Evolutionary conservation across 2,888 invertebrate genomes (phyloP).

Genomic region (Agrochola lota): DNA sequence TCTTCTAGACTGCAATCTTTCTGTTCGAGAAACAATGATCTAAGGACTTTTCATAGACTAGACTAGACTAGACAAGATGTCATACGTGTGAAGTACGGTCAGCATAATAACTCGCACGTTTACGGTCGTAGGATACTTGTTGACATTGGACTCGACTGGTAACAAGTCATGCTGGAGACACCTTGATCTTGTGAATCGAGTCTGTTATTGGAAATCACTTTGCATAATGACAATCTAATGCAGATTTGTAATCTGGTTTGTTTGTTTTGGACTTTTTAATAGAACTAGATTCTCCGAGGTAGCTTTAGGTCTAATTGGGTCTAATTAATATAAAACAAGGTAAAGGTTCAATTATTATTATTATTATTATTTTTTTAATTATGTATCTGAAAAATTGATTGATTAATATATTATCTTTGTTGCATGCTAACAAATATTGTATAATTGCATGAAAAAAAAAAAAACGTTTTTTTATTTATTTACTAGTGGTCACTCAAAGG

Average conservation of each 20-base stretch:
- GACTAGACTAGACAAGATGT: slow-evolving; percentile 41
- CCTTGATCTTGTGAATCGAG: slow-evolving; percentile 72
- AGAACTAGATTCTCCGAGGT: not conserved
- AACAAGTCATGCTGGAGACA: slow-evolving; percentile 38
- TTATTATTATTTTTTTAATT: too few species aligned
- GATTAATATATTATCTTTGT: too few species aligned
- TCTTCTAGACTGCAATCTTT: not conserved
- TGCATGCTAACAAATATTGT: too few species aligned
- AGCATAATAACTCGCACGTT: slow-evolving; percentile 34
- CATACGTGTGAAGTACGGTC: slow-evolving; percentile 41
- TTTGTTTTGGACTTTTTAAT: not conserved
- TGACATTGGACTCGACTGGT: slow-evolving; percentile 67
- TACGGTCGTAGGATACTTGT: slow-evolving; percentile 71
- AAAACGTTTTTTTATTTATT: too few species aligned
- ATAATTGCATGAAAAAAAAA: too few species aligned
- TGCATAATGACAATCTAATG: slow-evolving; percentile 29
- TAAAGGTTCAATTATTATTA: not conserved
- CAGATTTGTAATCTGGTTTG: not conserved
- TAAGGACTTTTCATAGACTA: slow-evolving; percentile 24
- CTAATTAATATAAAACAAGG: not conserved
- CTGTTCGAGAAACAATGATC: slow-evolving; percentile 18
- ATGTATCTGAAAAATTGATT: too few species aligned
- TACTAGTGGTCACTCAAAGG: too few species aligned
- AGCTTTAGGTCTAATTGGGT: not conserved
- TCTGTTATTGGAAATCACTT: slow-evolving; percentile 17